phyloP scores from a whole-genome alignment of 2,888 invertebrate species.

The Lithophane leautieri region DNA sequence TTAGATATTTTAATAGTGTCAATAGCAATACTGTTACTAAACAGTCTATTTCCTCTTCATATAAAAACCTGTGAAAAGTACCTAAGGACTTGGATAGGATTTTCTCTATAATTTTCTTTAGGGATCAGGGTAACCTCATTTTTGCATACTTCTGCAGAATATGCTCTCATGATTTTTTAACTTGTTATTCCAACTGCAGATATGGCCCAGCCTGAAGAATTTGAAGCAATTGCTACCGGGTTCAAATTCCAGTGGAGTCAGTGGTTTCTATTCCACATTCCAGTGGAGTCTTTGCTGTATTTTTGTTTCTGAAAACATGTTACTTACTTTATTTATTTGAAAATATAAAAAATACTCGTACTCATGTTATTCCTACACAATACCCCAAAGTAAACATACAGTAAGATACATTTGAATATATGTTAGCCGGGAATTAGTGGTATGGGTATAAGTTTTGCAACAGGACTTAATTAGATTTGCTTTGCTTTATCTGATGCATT shows the following conservation, averaged over 20 bases:
- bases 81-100: not conserved
- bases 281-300: too few relatives aligned
- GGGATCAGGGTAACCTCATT: not conserved
- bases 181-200: not conserved
- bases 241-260: slow-evolving; percentile 19
- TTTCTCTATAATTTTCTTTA: not conserved
- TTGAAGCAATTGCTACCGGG: slow-evolving; percentile 7
- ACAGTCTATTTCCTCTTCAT: not conserved
- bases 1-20: not conserved
- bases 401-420: not conserved
- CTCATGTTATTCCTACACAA: not conserved
- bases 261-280: too few relatives aligned
- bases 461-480: not conserved
- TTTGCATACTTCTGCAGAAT: not conserved
- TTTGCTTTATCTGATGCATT: not conserved
- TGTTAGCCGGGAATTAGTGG: not conserved
- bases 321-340: slow-evolving; percentile 8
- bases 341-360: not conserved
- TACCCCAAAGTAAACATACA: not conserved
- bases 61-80: not conserved
- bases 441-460: not conserved
- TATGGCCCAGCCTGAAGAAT: not conserved
- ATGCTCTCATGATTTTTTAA: not conserved
- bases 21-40: not conserved
- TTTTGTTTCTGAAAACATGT: not conserved